phyloP scores from a whole-genome alignment of 2,797 vertebrate genomes.

The Xerus rutilus region DNA sequence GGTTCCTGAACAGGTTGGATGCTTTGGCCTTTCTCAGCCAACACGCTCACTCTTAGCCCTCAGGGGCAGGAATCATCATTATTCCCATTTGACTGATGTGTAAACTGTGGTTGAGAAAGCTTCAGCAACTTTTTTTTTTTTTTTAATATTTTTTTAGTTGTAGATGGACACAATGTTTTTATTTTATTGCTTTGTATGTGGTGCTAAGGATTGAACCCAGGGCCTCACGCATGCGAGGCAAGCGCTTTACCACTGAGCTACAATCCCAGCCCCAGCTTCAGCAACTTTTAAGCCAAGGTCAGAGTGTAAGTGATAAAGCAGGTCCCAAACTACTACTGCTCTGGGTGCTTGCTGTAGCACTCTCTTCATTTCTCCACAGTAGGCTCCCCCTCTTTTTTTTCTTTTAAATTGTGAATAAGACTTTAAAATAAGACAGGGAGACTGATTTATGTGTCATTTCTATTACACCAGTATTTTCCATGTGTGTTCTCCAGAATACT shows the following conservation, averaged over 20 bases:
- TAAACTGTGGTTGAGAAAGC: background rate
- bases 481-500: background rate
- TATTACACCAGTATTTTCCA: background rate
- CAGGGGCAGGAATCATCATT: background rate
- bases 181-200: no score
- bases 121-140: background rate
- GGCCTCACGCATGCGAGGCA: no score
- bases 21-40: background rate
- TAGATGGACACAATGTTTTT: no score
- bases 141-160: no score
- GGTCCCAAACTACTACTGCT: background rate
- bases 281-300: background rate
- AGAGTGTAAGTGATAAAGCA: background rate
- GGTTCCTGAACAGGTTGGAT: background rate
- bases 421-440: background rate
- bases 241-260: no score
- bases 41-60: background rate
- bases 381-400: background rate
- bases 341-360: accelerated
- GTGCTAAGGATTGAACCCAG: no score
- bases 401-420: slow-evolving; percentile 14
- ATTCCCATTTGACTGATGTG: background rate
- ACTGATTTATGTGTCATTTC: background rate
- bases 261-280: background rate
- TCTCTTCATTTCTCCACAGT: background rate